Evolutionary conservation across 2,113 vertebrate species (phyloP).

Genomic region (Nicator chloris): DNA sequence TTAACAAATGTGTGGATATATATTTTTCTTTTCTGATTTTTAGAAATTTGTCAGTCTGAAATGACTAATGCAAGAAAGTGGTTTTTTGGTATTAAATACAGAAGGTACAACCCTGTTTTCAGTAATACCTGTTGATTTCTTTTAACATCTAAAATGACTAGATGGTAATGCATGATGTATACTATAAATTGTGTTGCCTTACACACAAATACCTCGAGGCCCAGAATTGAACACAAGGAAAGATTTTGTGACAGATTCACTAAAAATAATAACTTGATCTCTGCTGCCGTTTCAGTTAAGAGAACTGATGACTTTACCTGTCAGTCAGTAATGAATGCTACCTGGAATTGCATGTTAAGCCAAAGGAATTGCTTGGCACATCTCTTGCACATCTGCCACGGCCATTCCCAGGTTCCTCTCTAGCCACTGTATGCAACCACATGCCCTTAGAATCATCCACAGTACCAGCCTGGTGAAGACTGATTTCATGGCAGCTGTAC

Average conservation of each 20-base stretch:
- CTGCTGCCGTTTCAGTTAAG: neutral
- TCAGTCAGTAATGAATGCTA: neutral
- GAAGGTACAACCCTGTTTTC: constrained; percentile 61
- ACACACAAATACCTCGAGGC: neutral
- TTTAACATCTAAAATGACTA: constrained; percentile 25
- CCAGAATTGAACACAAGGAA: neutral
- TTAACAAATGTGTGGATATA: constrained; percentile 69
- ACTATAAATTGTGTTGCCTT: neutral
- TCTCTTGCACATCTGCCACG: neutral
- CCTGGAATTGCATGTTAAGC: neutral
- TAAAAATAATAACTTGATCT: constrained; percentile 4
- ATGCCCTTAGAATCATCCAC: neutral
- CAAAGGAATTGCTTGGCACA: neutral
- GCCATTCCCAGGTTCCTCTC: neutral
- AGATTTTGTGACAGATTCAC: neutral
- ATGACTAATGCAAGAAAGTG: constrained; percentile 59
- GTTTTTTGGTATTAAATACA: constrained; percentile 65
- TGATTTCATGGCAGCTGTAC: neutral
- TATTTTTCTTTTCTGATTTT: constrained; percentile 66
- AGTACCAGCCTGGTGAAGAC: neutral
- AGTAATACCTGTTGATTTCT: constrained; percentile 56
- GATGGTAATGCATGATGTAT: neutral
- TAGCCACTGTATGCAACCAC: neutral
- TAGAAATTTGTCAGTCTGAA: constrained; percentile 63
- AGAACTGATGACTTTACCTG: neutral